These are phyloP conservation scores for Alosa alosa DNA, from an alignment of 2,113 vertebrate genomes.

Conservation along the genomic window DNA sequence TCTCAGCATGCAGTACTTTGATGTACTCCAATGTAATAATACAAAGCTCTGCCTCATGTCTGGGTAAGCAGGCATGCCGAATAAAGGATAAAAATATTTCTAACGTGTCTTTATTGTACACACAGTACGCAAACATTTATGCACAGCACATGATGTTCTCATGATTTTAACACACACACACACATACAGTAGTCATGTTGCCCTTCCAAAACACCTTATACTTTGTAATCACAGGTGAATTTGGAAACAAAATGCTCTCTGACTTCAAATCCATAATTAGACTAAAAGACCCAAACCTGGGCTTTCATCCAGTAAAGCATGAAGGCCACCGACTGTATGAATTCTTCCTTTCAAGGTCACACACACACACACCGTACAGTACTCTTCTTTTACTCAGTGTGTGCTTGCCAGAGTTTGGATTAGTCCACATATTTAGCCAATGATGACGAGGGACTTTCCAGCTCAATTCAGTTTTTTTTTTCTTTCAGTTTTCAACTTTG, in stretches of 20 bases:
- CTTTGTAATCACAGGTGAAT: neutral
- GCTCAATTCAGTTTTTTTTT: neutral
- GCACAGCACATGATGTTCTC: neutral
- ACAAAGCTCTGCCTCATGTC: neutral
- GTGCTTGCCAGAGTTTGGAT: neutral
- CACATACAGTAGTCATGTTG: neutral
- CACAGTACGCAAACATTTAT: neutral
- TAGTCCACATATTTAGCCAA: neutral
- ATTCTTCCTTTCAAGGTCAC: conserved; percentile 1
- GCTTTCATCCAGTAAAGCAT: neutral
- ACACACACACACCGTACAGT: neutral
- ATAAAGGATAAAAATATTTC: neutral
- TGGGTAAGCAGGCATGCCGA: neutral
- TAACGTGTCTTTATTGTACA: neutral
- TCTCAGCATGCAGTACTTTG: neutral
- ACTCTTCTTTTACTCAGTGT: neutral
- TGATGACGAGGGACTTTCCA: neutral
- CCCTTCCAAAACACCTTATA: neutral
- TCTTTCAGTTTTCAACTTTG: neutral
- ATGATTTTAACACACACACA: neutral
- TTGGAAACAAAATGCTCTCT: neutral
- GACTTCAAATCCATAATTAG: conserved; percentile 15
- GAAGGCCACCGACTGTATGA: neutral
- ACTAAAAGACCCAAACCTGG: neutral
- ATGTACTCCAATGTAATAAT: neutral